Base-by-base conservation (phyloP, 2,888 invertebrate species). In the Ormyrus rosae region DNA sequence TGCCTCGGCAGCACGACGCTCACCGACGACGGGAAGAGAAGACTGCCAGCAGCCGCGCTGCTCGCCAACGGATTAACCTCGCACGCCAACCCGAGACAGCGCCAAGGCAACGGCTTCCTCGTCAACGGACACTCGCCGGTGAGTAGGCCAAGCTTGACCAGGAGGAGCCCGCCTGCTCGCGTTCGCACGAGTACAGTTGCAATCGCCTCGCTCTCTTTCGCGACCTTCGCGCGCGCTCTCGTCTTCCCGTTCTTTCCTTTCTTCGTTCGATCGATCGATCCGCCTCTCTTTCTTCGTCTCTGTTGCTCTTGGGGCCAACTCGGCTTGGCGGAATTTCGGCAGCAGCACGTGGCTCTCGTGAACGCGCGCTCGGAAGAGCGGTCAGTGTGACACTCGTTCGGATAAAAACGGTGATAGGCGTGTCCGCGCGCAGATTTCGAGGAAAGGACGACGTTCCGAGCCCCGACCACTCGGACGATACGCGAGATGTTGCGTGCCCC, bases 1-100 rank as follows among this genome's bases (percentile, higher is more conserved):
- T 65, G 68, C 56, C 56, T 64, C 68, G 68, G 45, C 53, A 53
- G 68, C 13, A 75, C 75, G 45, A 74, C 65, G n/a, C 11, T 74
- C 58, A 67, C 50, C 13, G 77, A 77, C 67, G 53, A 51, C n/a
- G 56, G 11, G 34, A 13, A 19, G 48, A 6, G 11, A 13, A 56
- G 56, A 70, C 69, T 19, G 13, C 46, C 69, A 19, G 63, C 34
- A 53, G 72, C 19, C 53, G n/a, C 10, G 13, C 13, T 45, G 10
- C 3, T 46, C 19, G 13, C 6, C 11, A 65, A 48, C 61, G 61
- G 61, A 9, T 1, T 13, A 58, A 61, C 11, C 53, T 34, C 58
- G 6, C 53, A 10, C 71, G 71, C 50, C 5, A 53, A 9, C 50
- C n/a, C 45, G n/a, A 9, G 51, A 2, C 34, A 34, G 7, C 48